Conservation (phyloP, 2,113 vertebrate species). For the Microcebus murinus region DNA sequence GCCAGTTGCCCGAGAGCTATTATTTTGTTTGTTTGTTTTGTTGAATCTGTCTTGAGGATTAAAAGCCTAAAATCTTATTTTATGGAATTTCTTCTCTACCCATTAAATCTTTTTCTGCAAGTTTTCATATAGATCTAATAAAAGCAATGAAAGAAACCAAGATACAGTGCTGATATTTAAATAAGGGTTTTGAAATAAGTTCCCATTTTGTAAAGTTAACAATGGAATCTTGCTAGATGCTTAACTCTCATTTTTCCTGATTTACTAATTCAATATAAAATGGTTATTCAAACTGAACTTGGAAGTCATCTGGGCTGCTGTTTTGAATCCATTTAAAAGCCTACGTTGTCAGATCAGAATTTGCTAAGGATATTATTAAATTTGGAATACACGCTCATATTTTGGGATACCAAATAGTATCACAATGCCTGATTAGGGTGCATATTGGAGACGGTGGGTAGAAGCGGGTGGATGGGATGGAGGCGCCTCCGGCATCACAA, state of each 20-base stretch:
- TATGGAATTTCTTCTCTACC: neutral
- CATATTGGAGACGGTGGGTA: neutral
- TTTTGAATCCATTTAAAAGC: conserved; percentile 9
- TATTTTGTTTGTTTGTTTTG: neutral
- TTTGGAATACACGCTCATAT: neutral
- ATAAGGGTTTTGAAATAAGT: conserved; percentile 31
- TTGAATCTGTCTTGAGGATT: neutral
- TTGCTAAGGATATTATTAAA: neutral
- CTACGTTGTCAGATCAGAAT: neutral
- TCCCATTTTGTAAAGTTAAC: neutral
- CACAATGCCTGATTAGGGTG: neutral
- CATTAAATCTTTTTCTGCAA: neutral
- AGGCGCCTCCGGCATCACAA: neutral
- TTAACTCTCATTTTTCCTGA: conserved; percentile 29
- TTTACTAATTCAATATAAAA: neutral
- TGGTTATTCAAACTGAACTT: neutral
- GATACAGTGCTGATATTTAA: neutral
- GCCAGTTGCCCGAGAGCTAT: neutral
- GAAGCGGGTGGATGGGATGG: neutral
- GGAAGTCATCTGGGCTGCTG: neutral
- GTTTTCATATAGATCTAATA: conserved; percentile 13
- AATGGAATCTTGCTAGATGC: neutral
- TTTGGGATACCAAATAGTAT: neutral
- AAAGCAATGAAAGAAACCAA: neutral
- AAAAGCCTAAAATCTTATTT: neutral